Evolutionary conservation across 2,888 invertebrate genomes (phyloP), one percentile per base, ranked within the genome.

Genomic region (Cyrtodaria siliqua): DNA sequence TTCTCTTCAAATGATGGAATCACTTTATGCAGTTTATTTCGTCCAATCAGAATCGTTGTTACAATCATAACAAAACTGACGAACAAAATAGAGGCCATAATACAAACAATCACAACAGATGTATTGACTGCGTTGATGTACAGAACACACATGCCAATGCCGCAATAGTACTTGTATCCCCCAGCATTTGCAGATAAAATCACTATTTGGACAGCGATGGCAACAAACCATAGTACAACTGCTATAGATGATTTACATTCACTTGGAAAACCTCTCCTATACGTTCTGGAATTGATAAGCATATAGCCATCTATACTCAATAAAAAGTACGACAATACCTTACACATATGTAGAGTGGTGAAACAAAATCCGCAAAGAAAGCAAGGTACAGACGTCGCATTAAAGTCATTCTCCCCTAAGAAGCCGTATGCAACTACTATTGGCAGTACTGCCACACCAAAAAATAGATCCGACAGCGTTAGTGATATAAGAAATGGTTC

Each of bases 401-500:
- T 6, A 52, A 20, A 20, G 3, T 20, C 23, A 52, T 52, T 24
- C 4, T 52, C 14, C 23, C 20, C 23, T 23, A 24, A 6, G 52
- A 52, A 26, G 14, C 24, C 8, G 16, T 20, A 52, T 4, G 52
- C 26, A 18, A 24, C 8, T 16, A 24, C 23, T 14, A 52, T 6
- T 8, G 52, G 52, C 9, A 52, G 24, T 20, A 52, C 24, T 6
- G 4, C 4, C 4, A 52, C 4, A 4, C 52, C 14, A 20, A 14
- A 23, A 14, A 52, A 24, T 3, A 52, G 3, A 52, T 52, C 52
- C 6, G 52, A 24, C 14, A 52, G 26, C 3, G 52, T 20, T 4
- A 52, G 23, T 6, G 52, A 52, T 6, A 52, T 52, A 14, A 52
- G 24, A 26, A 52, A 52, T 6, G 52, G 52, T 24, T 52, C 52